These are phyloP conservation scores for Dicyrtomina minuta DNA, from an alignment of 2,888 invertebrate genomes.

Conservation along the genomic window DNA sequence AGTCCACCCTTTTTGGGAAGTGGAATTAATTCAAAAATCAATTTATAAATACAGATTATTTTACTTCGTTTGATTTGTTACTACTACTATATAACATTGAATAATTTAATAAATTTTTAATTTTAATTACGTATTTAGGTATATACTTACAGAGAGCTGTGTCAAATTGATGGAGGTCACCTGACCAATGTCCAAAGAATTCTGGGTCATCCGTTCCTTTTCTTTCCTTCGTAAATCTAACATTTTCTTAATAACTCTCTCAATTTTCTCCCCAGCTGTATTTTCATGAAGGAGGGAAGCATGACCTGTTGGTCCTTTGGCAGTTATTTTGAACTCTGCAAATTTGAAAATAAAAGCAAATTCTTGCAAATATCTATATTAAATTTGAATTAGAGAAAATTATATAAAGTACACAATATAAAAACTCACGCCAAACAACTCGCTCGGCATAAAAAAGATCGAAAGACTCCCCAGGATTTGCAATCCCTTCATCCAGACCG, in stretches of 20 bases:
- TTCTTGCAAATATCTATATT: too few species aligned
- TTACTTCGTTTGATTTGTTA: too few species aligned
- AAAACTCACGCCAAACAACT: conserved; percentile 82
- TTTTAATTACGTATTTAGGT: too few species aligned
- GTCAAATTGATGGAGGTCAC: conserved; percentile 85
- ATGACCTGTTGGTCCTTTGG: conserved; percentile 77
- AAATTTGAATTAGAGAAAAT: too few species aligned
- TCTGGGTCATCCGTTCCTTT: conserved; percentile 66
- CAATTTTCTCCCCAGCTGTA: conserved; percentile 80
- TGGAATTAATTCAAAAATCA: not conserved
- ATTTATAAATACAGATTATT: not conserved
- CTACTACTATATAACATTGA: too few species aligned
- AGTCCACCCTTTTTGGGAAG: conserved; percentile 68
- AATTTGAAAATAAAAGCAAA: conserved; percentile 59
- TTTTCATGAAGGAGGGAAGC: conserved; percentile 78
- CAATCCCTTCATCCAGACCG: conserved; percentile 84
- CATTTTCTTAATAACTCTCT: conserved; percentile 71
- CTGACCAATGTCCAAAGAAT: conserved; percentile 74
- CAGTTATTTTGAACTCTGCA: conserved; percentile 11
- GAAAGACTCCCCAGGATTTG: too few species aligned
- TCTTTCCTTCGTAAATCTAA: conserved; percentile 69
- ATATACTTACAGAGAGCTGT: conserved; percentile 59
- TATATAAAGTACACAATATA: too few species aligned
- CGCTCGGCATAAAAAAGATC: conserved; percentile 74
- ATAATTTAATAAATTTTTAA: too few species aligned